Base-by-base conservation (phyloP, 2,113 vertebrate species). In the Otis tarda region DNA sequence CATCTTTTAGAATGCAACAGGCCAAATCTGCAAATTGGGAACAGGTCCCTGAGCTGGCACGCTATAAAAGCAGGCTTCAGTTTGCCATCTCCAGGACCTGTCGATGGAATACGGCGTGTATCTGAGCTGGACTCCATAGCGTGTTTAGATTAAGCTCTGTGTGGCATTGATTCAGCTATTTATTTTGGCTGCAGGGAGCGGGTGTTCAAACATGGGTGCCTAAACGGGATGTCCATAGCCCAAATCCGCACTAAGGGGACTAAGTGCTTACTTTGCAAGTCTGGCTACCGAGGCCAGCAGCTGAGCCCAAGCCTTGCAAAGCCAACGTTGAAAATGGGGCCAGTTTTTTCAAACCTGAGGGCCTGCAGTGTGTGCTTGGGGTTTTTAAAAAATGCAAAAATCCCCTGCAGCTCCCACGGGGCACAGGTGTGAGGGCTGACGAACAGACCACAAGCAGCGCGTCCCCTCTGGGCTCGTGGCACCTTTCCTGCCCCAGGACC, bases 1-100 rank as follows among this genome's bases (percentile, higher is more conserved):
- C 96, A 96, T 96, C 94, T 96, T 96, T 91, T 65, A 94, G 90
- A 97, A 96, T 74, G 92, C 92, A 96, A 87, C 80, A 87, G 93
- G 93, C 95, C 97, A 96, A 97, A 96, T 97, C 92, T 97, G 96
- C 97, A 98, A 96, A 97, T 97, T 98, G 97, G 97, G 97, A 97
- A 96, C 97, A 97, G 97, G 97, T 97, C 96, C 90, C 95, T 95
- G 90, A 76, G 96, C 79, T 97, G 97, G 97, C 97, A 97, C 93
- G 47, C 77, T 96, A 93, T 97, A 97, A 97, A 97, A 97, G 96
- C 68, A 92, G 69, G 87, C 93, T 96, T 96, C 93, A 79, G 79
- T 94, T 95, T 96, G 97, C 97, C 93, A 94, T 93, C 96, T 89
- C 94, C 39, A 24, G 92, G 93, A 96, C 94, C 96, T 97, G 95